A percentile compares a stretch with the other conserved stretches of the same genome.
These are phyloP conservation scores for Gouania willdenowi DNA, from an alignment of 2,797 vertebrate genomes.

Conservation along the genomic window DNA sequence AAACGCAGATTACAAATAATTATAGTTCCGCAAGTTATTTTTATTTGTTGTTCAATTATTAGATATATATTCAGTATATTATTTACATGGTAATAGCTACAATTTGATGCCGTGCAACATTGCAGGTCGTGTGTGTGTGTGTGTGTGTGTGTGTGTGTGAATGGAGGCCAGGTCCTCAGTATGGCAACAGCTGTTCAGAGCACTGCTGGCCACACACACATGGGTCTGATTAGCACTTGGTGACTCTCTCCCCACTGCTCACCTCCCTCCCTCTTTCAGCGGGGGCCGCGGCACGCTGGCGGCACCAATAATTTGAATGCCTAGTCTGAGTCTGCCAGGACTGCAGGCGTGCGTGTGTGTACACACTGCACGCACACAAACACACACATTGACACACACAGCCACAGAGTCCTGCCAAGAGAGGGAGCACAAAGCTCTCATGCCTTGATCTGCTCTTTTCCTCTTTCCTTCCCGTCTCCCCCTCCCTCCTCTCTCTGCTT, in stretches of 20 bases:
- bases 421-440: slow-evolving; percentile 54
- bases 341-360: slow-evolving; percentile 29
- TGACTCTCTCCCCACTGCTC: slow-evolving; percentile 64
- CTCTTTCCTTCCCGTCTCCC: slow-evolving; percentile 30
- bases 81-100: slow-evolving; percentile 19
- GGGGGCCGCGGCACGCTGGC: slow-evolving; percentile 71
- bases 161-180: slow-evolving; percentile 48
- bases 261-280: slow-evolving; percentile 70
- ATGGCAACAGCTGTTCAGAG: slow-evolving; percentile 74
- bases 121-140: slow-evolving; percentile 16
- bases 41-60: no score
- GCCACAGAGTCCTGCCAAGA: slow-evolving; percentile 49
- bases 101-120: slow-evolving; percentile 23
- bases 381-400: slow-evolving; percentile 26
- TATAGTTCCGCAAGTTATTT: no score
- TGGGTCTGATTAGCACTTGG: slow-evolving; percentile 78
- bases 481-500: slow-evolving; percentile 40
- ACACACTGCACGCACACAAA: slow-evolving; percentile 15
- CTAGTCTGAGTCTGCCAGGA: slow-evolving; percentile 70
- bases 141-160: slow-evolving; percentile 35
- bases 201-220: slow-evolving; percentile 70
- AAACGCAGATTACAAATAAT: no score
- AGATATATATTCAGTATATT: no score
- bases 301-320: slow-evolving; percentile 76
- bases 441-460: slow-evolving; percentile 61